These are phyloP conservation scores for Tapirus indicus DNA, from an alignment of 2,797 vertebrate genomes.

Conservation along the genomic window DNA sequence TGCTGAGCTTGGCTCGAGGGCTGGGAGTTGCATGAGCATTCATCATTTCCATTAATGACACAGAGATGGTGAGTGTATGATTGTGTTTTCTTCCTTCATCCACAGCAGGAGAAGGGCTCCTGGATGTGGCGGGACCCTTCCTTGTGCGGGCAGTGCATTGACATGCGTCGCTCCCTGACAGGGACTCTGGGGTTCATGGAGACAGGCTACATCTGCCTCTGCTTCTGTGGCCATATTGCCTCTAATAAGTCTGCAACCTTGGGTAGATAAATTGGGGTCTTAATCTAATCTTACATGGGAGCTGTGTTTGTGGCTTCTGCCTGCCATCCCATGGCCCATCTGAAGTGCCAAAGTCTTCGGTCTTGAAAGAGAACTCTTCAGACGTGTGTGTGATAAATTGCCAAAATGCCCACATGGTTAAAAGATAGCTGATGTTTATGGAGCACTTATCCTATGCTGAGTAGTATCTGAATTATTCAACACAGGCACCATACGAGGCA, in stretches of 20 bases:
- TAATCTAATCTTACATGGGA: neutral
- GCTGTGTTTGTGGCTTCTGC: neutral
- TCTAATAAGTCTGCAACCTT: neutral
- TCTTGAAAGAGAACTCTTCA: neutral
- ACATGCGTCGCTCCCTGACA: neutral
- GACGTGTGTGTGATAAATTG: neutral
- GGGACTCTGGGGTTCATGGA: neutral
- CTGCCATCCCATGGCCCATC: neutral
- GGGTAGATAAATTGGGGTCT: neutral
- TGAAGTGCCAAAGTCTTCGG: neutral
- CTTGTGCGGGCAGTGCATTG: neutral
- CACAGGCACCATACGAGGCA: neutral
- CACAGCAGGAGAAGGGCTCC: neutral
- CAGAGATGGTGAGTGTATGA: neutral
- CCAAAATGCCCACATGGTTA: neutral
- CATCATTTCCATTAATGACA: neutral
- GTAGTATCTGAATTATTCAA: neutral
- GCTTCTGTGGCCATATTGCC: neutral
- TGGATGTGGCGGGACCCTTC: neutral
- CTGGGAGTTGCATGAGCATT: neutral
- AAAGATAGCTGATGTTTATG: neutral
- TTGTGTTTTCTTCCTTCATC: neutral
- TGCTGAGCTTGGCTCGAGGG: neutral
- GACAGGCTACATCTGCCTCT: neutral
- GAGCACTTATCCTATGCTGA: neutral